Evolutionary conservation across 53 echinoderm and acorn worm genomes (phyloP).

Genomic region (Temnopleurus reevesii): DNA sequence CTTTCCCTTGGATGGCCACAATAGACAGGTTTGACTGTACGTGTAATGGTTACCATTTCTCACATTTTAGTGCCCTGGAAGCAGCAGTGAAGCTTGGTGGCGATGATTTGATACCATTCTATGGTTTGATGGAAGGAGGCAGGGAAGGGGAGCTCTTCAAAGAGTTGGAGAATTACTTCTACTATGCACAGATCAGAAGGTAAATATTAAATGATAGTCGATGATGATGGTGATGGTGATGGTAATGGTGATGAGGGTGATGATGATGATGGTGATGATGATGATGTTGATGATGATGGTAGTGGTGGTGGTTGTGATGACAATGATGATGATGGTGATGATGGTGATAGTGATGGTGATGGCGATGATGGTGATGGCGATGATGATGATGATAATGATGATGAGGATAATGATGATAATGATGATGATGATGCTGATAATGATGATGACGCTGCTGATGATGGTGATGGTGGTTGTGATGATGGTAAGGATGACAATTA

Average conservation of each 20-base stretch:
- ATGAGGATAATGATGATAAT: conserved; percentile 28
- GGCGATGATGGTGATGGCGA: neutral
- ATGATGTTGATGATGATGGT: conserved; percentile 46
- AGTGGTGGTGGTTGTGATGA: conserved; percentile 28
- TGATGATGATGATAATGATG: neutral
- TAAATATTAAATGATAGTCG: conserved; percentile 44
- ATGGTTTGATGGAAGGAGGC: conserved; percentile 95
- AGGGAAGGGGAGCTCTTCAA: conserved; percentile 94
- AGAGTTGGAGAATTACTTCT: conserved; percentile 98
- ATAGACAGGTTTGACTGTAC: too few relatives aligned
- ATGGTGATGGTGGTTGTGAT: conserved; percentile 44
- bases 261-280: conserved; percentile 22
- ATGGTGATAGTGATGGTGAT: neutral
- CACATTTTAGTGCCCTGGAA: conserved; percentile 73
- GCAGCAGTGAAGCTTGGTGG: conserved; percentile 96
- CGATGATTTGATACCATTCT: conserved; percentile 95
- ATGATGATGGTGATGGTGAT: neutral
- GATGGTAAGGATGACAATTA: conserved; percentile 45
- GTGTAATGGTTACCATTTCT: neutral
- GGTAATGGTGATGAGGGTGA: too few relatives aligned
- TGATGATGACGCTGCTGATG: conserved; percentile 43
- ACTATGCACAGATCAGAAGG: conserved; percentile 99
- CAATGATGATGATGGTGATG: neutral
- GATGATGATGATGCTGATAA: conserved; percentile 32
- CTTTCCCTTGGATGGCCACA: too few relatives aligned